A percentile compares a stretch with the other conserved stretches of the same genome.
These are phyloP conservation scores for Oryzias sinensis DNA, from an alignment of 2,797 vertebrate genomes.

Conservation along the genomic window DNA sequence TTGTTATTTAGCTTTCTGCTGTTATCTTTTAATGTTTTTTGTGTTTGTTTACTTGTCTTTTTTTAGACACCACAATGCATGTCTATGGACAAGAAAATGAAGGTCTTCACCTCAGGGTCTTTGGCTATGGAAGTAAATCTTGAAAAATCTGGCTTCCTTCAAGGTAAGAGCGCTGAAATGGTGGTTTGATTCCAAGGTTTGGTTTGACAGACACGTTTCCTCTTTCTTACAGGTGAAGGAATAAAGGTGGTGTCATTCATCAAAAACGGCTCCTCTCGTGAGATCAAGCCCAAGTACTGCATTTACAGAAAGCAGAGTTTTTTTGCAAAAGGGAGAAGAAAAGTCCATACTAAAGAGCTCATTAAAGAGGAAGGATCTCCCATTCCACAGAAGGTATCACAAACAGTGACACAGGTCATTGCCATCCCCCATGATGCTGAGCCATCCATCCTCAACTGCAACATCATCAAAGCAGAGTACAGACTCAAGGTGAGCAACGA, in stretches of 20 bases:
- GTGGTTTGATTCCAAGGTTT: neutral
- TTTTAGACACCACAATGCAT: constrained; percentile 69
- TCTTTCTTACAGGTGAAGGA: constrained; percentile 81
- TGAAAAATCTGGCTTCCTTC: constrained; percentile 67
- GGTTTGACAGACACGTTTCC: neutral
- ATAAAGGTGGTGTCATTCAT: constrained; percentile 85
- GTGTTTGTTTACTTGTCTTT: constrained; percentile 1
- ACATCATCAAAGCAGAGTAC: constrained; percentile 87
- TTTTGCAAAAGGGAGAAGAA: constrained; percentile 85
- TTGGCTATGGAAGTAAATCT: constrained; percentile 70
- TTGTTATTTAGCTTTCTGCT: neutral
- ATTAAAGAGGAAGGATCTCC: constrained; percentile 85
- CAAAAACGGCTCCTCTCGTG: constrained; percentile 87
- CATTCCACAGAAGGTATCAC: constrained; percentile 78
- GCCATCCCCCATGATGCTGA: constrained; percentile 81
- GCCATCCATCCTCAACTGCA: constrained; percentile 85
- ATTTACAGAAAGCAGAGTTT: constrained; percentile 88
- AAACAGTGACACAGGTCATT: constrained; percentile 82
- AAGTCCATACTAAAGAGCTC: constrained; percentile 80
- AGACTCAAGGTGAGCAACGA: constrained; percentile 82
- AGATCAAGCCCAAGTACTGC: constrained; percentile 89
- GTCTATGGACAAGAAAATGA: constrained; percentile 68
- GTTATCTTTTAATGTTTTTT: neutral
- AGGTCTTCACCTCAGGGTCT: constrained; percentile 65
- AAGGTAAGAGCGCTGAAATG: constrained; percentile 48